Evolutionary conservation across 2,888 invertebrate genomes (phyloP).

Genomic region (Chamaedrilus cognettii): DNA sequence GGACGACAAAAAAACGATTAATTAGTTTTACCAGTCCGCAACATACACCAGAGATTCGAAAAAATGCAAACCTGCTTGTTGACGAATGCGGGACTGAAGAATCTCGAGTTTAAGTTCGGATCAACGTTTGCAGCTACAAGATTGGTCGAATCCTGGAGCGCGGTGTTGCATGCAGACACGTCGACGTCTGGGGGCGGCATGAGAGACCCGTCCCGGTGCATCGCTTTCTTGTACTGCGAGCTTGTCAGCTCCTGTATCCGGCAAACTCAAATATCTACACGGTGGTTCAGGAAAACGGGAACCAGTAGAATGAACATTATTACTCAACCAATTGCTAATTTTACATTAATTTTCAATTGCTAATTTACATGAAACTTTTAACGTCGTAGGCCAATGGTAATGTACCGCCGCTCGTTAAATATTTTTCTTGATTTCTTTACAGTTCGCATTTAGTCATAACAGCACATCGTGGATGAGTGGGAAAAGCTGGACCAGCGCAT

Average conservation of each 20-base stretch:
- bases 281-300: not conserved
- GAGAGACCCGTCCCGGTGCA: not conserved
- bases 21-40: no score
- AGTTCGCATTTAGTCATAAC: no score
- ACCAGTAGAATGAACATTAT: no score
- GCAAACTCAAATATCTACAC: not conserved
- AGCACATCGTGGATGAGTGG: no score
- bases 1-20: no score
- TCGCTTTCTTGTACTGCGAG: slow-evolving; percentile 11
- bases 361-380: no score
- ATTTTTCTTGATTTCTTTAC: not conserved
- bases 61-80: slow-evolving; percentile 5
- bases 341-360: no score
- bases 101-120: not conserved
- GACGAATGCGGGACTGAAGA: slow-evolving; percentile 19
- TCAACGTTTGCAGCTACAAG: not conserved
- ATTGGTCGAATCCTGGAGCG: slow-evolving; percentile 3
- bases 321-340: no score
- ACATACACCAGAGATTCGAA: no score
- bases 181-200: slow-evolving; percentile 14
- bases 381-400: no score
- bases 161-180: not conserved
- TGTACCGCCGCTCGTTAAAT: no score
- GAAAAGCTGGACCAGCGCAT: no score
- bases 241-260: slow-evolving; percentile 14